Base-by-base conservation (phyloP, 2,888 invertebrate genomes). In the Ophraella communa region DNA sequence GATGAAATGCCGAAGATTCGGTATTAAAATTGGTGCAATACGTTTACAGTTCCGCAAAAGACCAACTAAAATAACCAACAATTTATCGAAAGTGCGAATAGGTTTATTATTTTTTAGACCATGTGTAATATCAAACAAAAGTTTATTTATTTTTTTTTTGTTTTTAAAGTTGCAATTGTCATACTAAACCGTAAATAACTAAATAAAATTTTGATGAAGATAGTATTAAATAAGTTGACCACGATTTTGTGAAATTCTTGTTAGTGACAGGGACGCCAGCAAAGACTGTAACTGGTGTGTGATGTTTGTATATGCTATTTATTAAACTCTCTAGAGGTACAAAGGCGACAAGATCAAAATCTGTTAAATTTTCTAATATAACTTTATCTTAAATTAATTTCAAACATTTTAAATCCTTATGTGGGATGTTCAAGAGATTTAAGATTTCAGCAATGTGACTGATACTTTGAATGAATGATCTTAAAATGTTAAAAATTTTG, bases 261-360 rank as follows among this genome's bases (percentile, higher is more conserved):
- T 35, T n/a, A 35, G 35, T 35, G 35, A 35, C n/a, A n/a, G 35
- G 35, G 35, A 35, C 35, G 35, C 11, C n/a, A 35, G 11, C n/a
- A 30, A 11, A 30, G 30, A 30, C 30, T 30, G 30, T 11, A 30
- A 30, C 30, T 30, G 30, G 11, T 30, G 30, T 30, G 11, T 14
- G 39, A 39, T 17, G 14, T 39, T 11, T 35, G 7, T 64, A 59
- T n/a, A 67, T 67, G 62, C 45, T 67, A 62, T 65, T 60, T 57
- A 65, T 57, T 57, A 21, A 53, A 53, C 52, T 52, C 51, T 59
- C 21, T 44, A 24, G 61, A 27, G 65, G 57, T 65, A 57, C 65
- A 65, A 65, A 57, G 44, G 10, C 20, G 42, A 47, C 35, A 61
- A 61, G 61, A 61, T 65, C 61, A 61, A 65, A 65, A 61, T 35